Evolutionary conservation across 2,888 invertebrate species (phyloP).

Genomic region (Polyommatus iphigenia): DNA sequence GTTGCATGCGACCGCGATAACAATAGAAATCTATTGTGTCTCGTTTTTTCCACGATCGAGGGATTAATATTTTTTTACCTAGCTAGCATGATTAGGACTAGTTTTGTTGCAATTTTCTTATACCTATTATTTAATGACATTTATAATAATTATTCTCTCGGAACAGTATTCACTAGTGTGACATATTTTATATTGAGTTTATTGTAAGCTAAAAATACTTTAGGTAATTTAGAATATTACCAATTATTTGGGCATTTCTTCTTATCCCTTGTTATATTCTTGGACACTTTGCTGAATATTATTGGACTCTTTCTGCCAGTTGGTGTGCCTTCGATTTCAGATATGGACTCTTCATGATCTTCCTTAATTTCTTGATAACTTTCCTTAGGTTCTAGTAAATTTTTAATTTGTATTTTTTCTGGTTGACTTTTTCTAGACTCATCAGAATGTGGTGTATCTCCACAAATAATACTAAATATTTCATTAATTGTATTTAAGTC

Average conservation of each 20-base stretch:
- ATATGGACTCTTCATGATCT: conserved; percentile 52
- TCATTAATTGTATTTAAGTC: conserved; percentile 57
- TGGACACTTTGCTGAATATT: conserved; percentile 56
- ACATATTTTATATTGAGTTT: too few species aligned
- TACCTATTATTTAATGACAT: too few species aligned
- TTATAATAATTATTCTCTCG: too few species aligned
- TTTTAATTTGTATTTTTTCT: conserved; percentile 30
- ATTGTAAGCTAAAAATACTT: neutral
- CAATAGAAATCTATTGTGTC: too few species aligned
- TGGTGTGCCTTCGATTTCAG: conserved; percentile 66
- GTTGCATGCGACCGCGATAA: too few species aligned
- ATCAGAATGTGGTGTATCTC: conserved; percentile 46
- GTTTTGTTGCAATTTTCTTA: too few species aligned
- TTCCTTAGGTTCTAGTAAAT: neutral
- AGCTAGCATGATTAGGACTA: too few species aligned
- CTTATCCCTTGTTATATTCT: conserved; percentile 53
- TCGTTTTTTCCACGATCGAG: too few species aligned
- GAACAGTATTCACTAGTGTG: too few species aligned
- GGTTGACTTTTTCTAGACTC: neutral
- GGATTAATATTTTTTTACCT: too few species aligned
- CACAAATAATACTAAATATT: conserved; percentile 58
- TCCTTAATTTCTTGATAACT: neutral
- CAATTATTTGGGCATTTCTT: conserved; percentile 64
- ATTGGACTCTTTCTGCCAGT: conserved; percentile 66
- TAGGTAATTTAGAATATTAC: conserved; percentile 46